Base-by-base conservation (phyloP, 1,140 invertebrate genomes). In the Cyrtorhinus lividipennis region DNA sequence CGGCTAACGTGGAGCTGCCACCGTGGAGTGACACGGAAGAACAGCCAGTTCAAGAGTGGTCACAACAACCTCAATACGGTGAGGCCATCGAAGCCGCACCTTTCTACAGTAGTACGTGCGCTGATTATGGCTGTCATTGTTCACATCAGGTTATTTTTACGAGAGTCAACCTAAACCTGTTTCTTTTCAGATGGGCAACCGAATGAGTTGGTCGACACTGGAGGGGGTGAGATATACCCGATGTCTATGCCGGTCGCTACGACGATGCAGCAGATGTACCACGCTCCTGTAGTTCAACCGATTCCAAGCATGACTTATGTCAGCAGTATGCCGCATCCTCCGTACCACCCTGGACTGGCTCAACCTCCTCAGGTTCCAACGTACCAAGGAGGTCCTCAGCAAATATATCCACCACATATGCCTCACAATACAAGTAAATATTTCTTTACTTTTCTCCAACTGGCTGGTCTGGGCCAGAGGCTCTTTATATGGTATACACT, bases 11-110 rank as follows among this genome's bases (percentile, higher is more conserved):
- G 22, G 38, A 53, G 56, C 23, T 62, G 22, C 61, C 61, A 22
- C 56, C 45, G 61, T n/a, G n/a, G n/a, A n/a, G n/a, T n/a, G n/a
- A n/a, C n/a, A 48, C 27, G 15, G 61, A 56, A 56, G 61, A 53
- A 27, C 23, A 24, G 1, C 59, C 59, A 3, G 23, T 27, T 56
- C n/a, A n/a, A 27, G 44, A 62, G 10, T 62, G 61, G 61, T 24
- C 22, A 1, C 61, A 62, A 56, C 26, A 62, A 62, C 61, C n/a
- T n/a, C 53, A 62, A n/a, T 62, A 62, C 27, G 61, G 61, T 62
- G 56, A 62, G 18, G n/a, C n/a, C n/a, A n/a, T n/a, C n/a, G n/a
- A n/a, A n/a, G n/a, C n/a, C n/a, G n/a, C n/a, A n/a, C n/a, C n/a
- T n/a, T n/a, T n/a, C n/a, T n/a, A n/a, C n/a, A n/a, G n/a, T n/a